Evolutionary conservation across 2,113 vertebrate species (phyloP).

Genomic region (Hypocryptadius cinnamomeus): DNA sequence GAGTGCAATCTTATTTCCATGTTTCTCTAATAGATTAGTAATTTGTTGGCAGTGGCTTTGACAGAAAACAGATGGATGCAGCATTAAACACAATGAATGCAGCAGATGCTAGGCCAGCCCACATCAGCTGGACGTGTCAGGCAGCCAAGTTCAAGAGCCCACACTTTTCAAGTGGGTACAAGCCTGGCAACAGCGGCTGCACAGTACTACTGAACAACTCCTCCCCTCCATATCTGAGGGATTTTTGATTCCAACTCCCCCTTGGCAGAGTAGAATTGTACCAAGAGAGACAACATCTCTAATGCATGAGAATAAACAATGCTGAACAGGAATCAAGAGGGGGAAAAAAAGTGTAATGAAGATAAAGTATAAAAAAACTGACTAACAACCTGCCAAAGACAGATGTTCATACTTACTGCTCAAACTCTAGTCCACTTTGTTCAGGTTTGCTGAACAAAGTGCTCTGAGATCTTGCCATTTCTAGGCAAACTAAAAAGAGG

Average conservation of each 20-base stretch:
- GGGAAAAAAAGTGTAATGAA: background rate
- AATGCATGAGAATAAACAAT: background rate
- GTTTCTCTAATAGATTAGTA: conserved; percentile 86
- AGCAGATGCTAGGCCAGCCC: conserved; percentile 85
- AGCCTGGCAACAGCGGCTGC: conserved; percentile 58
- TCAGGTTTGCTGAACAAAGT: conserved; percentile 47
- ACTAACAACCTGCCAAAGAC: conserved; percentile 10
- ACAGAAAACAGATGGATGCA: conserved; percentile 88
- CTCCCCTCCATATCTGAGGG: conserved; percentile 19
- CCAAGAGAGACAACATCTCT: background rate
- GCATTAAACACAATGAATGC: conserved; percentile 85
- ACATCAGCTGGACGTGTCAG: conserved; percentile 76
- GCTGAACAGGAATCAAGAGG: background rate
- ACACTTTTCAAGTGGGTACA: conserved; percentile 72
- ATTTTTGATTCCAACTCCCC: conserved; percentile 44
- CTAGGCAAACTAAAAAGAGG: background rate
- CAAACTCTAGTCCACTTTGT: conserved; percentile 22
- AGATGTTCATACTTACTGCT: conserved; percentile 8
- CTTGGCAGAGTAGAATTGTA: background rate
- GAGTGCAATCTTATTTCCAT: conserved; percentile 71
- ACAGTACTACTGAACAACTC: conserved; percentile 41
- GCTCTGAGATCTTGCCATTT: conserved; percentile 27
- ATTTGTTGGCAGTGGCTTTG: conserved; percentile 78
- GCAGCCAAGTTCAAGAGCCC: conserved; percentile 73
- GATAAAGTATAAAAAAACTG: background rate